Base-by-base conservation (phyloP, 1,140 invertebrate species). In the Nixonia krombeini region DNA sequence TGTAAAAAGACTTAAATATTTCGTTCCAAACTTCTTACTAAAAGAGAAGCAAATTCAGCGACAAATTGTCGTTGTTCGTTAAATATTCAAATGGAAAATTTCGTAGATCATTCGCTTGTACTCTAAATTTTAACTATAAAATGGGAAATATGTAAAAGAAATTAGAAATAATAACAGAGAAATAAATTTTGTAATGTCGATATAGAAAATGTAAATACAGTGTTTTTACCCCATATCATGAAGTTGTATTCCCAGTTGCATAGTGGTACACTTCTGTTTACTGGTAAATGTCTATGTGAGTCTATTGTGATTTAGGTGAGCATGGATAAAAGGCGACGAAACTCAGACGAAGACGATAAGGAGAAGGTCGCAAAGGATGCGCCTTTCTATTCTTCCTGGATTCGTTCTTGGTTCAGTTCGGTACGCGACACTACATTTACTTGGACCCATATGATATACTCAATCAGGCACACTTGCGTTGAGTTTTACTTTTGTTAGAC, bases 361-460 rank as follows among this genome's bases (percentile, higher is more conserved):
- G 80, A 78, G 50, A 76, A 73, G 73, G 74, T 73, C 66, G 76
- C 75, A 65, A 80, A 77, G 75, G 76, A 75, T 70, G 74, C 76
- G 69, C 68, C 80, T 72, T 82, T 78, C 71, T 84, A 84, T 75
- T 85, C 81, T 51, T 82, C 78, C 70, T 85, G 78, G 81, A 82
- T 85, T 76, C 73, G 82, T 61, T 84, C 83, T 78, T 85, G 83
- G 83, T 81, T 86, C 80, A 84, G 78, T 74, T 85, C 82, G 83
- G 84, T 84, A 86, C 78, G 84, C 79, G 83, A 79, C 81, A 85
- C 68, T n/a, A n/a, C n/a, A 72, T 82, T 70, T 78, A 77, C 79
- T 84, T 85, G 82, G 81, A 84, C 82, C 80, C n/a, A n/a, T n/a
- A n/a, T n/a, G n/a, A n/a, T 82, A 83, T 83, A 69, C 49, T 52